Base-by-base conservation (phyloP, 2,113 vertebrate genomes). In the Sakesphorus luctuosus region DNA sequence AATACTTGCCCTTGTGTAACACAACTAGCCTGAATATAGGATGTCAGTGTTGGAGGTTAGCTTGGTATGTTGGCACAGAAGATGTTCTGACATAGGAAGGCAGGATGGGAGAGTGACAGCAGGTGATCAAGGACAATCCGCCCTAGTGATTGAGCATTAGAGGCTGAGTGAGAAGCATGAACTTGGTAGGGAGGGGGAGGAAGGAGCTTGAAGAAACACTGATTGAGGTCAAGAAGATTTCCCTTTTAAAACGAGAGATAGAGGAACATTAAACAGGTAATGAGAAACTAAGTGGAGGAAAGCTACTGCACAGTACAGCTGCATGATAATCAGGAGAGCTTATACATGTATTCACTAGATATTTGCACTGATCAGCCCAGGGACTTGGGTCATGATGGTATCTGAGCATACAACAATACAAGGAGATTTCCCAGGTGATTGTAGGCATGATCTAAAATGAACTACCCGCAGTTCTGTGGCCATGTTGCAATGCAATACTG, bases 261-360 rank as follows among this genome's bases (percentile, higher is more conserved):
- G 69, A 88, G 86, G 84, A 95, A 93, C 73, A 92, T 94, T 87
- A 75, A 68, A 94, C 61, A 93, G 74, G 38, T 87, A 73, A 95
- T 94, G 90, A 79, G 90, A 96, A 87, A 81, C 59, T 67, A 81
- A 84, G 91, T 71, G 75, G 66, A 71, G 35, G 80, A 71, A 78
- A 95, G 87, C 59, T 91, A 53, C 63, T 26, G 67, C 44, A 36
- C 40, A 46, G 90, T 78, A 89, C 87, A 72, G 35, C 90, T 84
- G 55, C 74, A 83, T 90, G 72, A 67, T 88, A 94, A 81, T 78
- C 81, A 90, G 71, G 58, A 80, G 52, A 40, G 73, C 76, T 81
- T 88, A 61, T 75, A 73, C 31, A 47, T 56, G n/a, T 68, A 90
- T 89, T 94, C 90, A 87, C 55, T 31, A 84, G 93, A 73, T 95